Evolutionary conservation across 2,113 vertebrate species (phyloP), one percentile per base, ranked within the genome.

Genomic region (Istiophorus platypterus): DNA sequence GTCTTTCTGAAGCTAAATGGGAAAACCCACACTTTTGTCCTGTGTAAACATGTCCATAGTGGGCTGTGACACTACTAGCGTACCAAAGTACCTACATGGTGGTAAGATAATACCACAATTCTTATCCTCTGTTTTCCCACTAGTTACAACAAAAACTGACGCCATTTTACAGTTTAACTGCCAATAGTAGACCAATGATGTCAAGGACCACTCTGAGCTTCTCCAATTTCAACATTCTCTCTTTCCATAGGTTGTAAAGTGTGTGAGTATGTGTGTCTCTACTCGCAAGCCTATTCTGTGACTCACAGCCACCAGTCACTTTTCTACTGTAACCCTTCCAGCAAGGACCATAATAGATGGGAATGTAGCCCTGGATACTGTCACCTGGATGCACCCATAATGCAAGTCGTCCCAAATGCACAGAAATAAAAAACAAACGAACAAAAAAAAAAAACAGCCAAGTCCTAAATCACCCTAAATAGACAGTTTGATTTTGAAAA

Each of bases 311-410:
- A 59, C 45, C 27, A 63, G 29, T 63, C 75, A 82, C 82, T 70
- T 85, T 80, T 85, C 76, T 45, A 34, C 66, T 85, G 52, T 67
- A 69, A 85, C 72, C 85, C 84, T 79, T 76, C 57, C 56, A 78
- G 63, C 75, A 52, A 61, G 64, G 82, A 20, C 70, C 70, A 80
- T 70, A 88, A 76, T 54, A 90, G 82, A 63, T 13, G 56, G 84
- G 81, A 86, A 88, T 84, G 85, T 59, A 87, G 76, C 80, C 86
- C 85, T 88, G 87, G 88, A 72, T 88, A 84, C 31, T 82, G 86
- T 89, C 86, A 87, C 81, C 37, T 70, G 63, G 82, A 74, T 54
- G 58, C 65, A 82, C 27, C 45, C 64, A 6, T 59, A 64, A 41
- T 79, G 34, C n/a, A 78, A 80, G 26, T 34, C 69, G 59, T 57